These are phyloP conservation scores for Tromatobia lineatoria DNA, from an alignment of 2,888 invertebrate genomes.

Conservation along the genomic window DNA sequence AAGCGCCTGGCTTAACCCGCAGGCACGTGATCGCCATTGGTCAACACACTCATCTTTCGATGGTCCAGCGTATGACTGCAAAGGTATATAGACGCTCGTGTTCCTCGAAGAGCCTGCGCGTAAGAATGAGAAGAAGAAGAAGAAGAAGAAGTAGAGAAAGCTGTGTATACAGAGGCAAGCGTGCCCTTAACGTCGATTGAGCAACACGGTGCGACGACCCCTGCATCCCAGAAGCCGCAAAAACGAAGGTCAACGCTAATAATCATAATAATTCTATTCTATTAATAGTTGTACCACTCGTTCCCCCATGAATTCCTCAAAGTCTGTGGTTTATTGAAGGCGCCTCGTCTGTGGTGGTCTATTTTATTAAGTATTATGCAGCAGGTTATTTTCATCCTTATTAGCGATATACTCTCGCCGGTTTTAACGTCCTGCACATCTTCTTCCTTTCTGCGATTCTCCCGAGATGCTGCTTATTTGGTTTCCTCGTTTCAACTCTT, in stretches of 20 bases:
- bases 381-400: slow-evolving; percentile 20
- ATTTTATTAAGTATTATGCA: background rate
- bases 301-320: slow-evolving; percentile 1
- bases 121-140: slow-evolving; percentile 6
- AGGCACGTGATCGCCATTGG: slow-evolving; percentile 51
- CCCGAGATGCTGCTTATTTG: background rate
- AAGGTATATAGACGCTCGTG: background rate
- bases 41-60: slow-evolving; percentile 56
- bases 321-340: slow-evolving; percentile 53
- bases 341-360: background rate
- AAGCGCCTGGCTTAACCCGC: slow-evolving; percentile 42
- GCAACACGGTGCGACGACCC: slow-evolving; percentile 68
- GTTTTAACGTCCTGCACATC: background rate
- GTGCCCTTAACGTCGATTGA: slow-evolving; percentile 60
- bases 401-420: background rate
- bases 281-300: slow-evolving; percentile 46
- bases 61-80: slow-evolving; percentile 26
- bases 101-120: slow-evolving; percentile 22
- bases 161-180: background rate
- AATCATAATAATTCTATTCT: slow-evolving; percentile 45
- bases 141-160: slow-evolving; percentile 25
- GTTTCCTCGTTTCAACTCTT: background rate
- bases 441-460: slow-evolving; percentile 13
- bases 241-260: slow-evolving; percentile 36
- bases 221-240: slow-evolving; percentile 42